Evolutionary conservation across 2,113 vertebrate genomes (phyloP).

Genomic region (Coturnix japonica): DNA sequence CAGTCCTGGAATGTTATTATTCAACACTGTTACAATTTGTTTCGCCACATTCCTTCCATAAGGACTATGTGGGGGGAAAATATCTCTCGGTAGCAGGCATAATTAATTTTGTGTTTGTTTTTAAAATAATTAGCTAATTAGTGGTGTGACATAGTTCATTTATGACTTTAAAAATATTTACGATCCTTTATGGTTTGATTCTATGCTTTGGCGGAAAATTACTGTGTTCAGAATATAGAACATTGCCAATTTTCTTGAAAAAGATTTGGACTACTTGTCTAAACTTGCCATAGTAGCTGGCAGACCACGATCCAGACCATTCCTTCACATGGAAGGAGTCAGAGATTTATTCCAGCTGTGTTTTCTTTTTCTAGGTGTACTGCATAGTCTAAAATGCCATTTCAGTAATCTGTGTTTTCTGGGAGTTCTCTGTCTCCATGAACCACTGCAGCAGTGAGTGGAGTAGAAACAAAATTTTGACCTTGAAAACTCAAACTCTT

Average conservation of each 20-base stretch:
- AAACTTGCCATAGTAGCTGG: slow-evolving; percentile 13
- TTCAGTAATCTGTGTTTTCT: not conserved
- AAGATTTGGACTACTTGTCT: slow-evolving; percentile 34
- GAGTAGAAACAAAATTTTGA: not conserved
- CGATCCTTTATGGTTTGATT: slow-evolving; percentile 66
- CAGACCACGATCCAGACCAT: not conserved
- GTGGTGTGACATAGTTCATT: slow-evolving; percentile 70
- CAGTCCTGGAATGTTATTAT: slow-evolving; percentile 14
- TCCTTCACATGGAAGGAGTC: not conserved
- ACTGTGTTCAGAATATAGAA: slow-evolving; percentile 22
- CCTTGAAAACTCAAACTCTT: not conserved
- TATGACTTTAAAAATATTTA: slow-evolving; percentile 74
- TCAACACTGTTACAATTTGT: slow-evolving; percentile 31
- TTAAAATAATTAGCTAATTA: slow-evolving; percentile 73
- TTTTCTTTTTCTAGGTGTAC: not conserved
- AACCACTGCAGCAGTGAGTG: not conserved
- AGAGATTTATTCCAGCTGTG: not conserved
- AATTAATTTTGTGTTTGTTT: slow-evolving; percentile 75
- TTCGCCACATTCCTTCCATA: slow-evolving; percentile 65
- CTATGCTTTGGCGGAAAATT: slow-evolving; percentile 62
- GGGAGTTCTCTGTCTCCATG: not conserved
- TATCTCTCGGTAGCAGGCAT: slow-evolving; percentile 43
- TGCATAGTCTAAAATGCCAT: not conserved
- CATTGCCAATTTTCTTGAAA: slow-evolving; percentile 57
- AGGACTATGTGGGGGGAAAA: slow-evolving; percentile 3